Base-by-base conservation (phyloP, 2,888 invertebrate species). In the Euzophera pinguis region DNA sequence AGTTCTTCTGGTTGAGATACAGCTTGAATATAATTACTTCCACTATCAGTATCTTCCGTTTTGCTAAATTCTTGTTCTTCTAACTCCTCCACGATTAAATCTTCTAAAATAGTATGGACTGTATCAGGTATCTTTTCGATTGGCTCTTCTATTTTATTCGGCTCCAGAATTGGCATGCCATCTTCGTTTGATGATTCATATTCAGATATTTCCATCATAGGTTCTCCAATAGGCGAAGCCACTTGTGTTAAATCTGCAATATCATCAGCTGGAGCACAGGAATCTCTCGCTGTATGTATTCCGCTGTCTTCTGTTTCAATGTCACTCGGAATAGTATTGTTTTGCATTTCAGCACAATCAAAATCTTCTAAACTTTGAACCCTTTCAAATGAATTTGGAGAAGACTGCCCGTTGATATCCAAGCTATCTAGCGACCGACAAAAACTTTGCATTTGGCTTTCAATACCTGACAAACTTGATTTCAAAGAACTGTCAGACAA, bases 291-390 rank as follows among this genome's bases (percentile, higher is more conserved):
- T 4, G 95, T 94, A 64, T 96, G 95, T 58, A 95, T 94, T 1
- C 95, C 95, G 58, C 94, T 94, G 71, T 96, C 96, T 80, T 96
- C 96, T 38, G 93, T 92, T 76, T 94, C 95, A 41, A 92, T 93
- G 62, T 93, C 92, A 58, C 91, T 92, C 54, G 90, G 90, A 45
- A 92, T 92, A 35, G 86, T 87, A 57, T 86, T 88, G 58, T 87
- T 88, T 60, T 93, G 90, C 71, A 93, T 86, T 64, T 94, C 93
- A n/a, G 90, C 84, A 51, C 92, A 92, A 59, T 89, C 91, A 58
- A 93, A 89, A 63, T 93, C 93, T 78, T 93, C 93, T 56, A 93
- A 80, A 67, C 93, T 92, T 76, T 93, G 93, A 50, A 93, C 91
- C 59, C 93, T 89, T 63, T 93, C 93, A 62, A 93, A 93, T 5